Evolutionary conservation across 2,888 invertebrate genomes (phyloP).

Genomic region (Tetramorium bicarinatum): DNA sequence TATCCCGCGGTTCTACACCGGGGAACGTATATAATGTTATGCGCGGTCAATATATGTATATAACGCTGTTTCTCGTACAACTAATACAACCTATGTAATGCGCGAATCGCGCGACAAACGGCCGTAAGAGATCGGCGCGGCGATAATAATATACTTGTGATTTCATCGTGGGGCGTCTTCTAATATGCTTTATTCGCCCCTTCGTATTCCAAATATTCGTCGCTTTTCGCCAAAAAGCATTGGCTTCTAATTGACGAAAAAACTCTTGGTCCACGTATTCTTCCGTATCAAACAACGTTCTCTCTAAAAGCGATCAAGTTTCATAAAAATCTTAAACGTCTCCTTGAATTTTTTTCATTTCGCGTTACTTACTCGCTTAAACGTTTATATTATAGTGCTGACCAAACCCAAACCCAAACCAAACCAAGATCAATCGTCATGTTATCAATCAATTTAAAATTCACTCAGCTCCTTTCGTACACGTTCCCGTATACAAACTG

Average conservation of each 20-base stretch:
- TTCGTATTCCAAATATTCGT: too few relatives aligned
- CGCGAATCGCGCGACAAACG: constrained; percentile 18
- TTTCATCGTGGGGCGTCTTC: constrained; percentile 9
- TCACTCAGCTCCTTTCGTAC: neutral
- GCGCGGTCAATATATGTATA: constrained; percentile 11
- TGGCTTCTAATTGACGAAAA: constrained; percentile 14
- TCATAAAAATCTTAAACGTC: constrained; percentile 20
- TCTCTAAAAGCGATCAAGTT: neutral
- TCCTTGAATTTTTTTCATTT: neutral
- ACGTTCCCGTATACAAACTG: neutral
- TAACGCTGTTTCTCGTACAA: constrained; percentile 5
- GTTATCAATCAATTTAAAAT: neutral
- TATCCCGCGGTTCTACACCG: constrained; percentile 19
- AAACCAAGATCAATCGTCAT: neutral
- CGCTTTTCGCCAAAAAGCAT: neutral
- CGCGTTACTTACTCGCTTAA: neutral
- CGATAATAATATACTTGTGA: neutral
- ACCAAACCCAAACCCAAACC: too few relatives aligned
- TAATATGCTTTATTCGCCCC: constrained; percentile 17
- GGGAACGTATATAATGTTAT: constrained; percentile 9
- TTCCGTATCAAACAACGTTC: constrained; percentile 4
- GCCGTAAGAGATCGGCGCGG: neutral
- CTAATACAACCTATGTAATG: neutral
- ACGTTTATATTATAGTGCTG: neutral
- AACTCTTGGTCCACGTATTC: constrained; percentile 10